A percentile compares a stretch with the other conserved stretches of the same genome.
Conservation (phyloP, 64 coral and sea anemone genomes). For the Catalaphyllia jardinei region DNA sequence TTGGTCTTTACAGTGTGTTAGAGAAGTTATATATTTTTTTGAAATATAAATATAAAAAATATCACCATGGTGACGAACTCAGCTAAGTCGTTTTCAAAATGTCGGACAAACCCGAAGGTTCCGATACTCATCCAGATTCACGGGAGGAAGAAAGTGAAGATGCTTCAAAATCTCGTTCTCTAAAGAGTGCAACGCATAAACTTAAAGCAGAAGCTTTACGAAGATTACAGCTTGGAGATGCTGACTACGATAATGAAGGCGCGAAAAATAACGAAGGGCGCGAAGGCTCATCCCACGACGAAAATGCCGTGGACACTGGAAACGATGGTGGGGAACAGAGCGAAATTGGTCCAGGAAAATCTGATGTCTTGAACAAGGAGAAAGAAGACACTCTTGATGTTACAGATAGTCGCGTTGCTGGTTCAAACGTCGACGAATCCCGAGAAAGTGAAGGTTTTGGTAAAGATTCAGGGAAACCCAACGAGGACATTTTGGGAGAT, state of each 20-base stretch:
- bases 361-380: neutral
- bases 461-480: conserved; percentile 1
- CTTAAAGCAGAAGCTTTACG: conserved; percentile 88
- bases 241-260: conserved; percentile 68
- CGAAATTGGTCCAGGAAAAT: neutral
- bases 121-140: conserved; percentile 50
- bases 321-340: neutral
- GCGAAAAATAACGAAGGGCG: neutral
- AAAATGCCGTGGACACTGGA: neutral
- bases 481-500: neutral
- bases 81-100: conserved; percentile 84
- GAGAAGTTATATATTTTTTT: neutral
- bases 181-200: conserved; percentile 77
- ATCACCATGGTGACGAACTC: conserved; percentile 69
- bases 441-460: conserved; percentile 14
- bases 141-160: conserved; percentile 39
- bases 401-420: neutral
- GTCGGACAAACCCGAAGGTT: conserved; percentile 73
- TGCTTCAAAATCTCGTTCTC: conserved; percentile 21
- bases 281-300: neutral
- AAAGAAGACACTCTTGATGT: neutral
- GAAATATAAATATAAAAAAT: conserved; percentile 15
- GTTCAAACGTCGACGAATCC: neutral
- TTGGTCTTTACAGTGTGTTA: conserved; percentile 5
- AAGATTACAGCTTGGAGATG: conserved; percentile 70